Conservation (phyloP, 2,113 vertebrate genomes). For the Chascanopsetta lugubris region DNA sequence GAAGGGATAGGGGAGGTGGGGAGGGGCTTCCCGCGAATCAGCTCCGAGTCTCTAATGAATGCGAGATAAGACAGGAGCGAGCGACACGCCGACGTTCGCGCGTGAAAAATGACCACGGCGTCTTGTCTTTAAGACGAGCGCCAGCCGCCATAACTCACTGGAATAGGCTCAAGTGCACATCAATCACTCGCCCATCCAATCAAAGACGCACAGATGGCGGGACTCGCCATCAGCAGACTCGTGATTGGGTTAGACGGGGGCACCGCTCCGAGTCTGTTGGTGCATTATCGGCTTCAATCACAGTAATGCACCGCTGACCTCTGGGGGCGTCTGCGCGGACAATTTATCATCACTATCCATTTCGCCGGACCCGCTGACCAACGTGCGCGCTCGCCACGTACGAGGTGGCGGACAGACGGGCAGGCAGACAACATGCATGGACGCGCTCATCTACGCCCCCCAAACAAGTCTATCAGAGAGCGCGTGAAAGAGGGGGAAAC, state of each 20-base stretch:
- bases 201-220: constrained; percentile 60
- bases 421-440: constrained; percentile 49
- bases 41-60: background rate
- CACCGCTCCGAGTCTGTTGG: constrained; percentile 55
- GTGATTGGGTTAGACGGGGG: constrained; percentile 74
- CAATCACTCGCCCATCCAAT: constrained; percentile 69
- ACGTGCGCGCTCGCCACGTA: background rate
- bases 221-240: constrained; percentile 57
- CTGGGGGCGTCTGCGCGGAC: constrained; percentile 38
- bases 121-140: constrained; percentile 65
- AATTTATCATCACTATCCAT: constrained; percentile 60
- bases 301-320: constrained; percentile 72
- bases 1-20: background rate
- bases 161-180: constrained; percentile 68
- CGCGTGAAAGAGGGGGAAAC: constrained; percentile 55
- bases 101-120: constrained; percentile 52
- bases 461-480: constrained; percentile 53
- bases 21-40: too few species aligned
- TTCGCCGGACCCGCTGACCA: constrained; percentile 38
- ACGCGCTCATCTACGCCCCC: constrained; percentile 49
- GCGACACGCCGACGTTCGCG: constrained; percentile 14
- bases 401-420: background rate
- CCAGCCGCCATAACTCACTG: constrained; percentile 62
- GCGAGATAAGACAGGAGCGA: constrained; percentile 11
- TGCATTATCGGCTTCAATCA: constrained; percentile 74